Base-by-base conservation (phyloP, 2,113 vertebrate genomes). In the Tringa solitaria region DNA sequence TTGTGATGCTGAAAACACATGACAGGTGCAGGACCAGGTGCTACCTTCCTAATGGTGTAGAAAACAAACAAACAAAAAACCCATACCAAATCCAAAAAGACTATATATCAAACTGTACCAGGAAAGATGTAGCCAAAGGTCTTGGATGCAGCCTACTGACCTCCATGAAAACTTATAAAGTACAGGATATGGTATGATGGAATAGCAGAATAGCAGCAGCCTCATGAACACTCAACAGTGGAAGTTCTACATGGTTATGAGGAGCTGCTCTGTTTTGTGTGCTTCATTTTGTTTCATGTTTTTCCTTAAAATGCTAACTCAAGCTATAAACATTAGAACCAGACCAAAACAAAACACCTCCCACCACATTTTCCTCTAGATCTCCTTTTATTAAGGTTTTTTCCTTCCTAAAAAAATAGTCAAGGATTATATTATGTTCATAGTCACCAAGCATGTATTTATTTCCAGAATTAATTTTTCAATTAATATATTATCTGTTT, bases 331-430 rank as follows among this genome's bases (percentile, higher is more conserved):
- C 10, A 63, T n/a, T 35, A 30, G 78, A 89, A 67, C 0, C 13
- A 69, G 73, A 86, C 0, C 6, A 60, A 60, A 61, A 17, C 26
- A 51, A 89, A 83, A 21, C 21, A 15, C 1, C 10, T 9, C 6
- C 14, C 0, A 0, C 14, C 43, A 39, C 2, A 4, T 24, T 5
- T 53, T 48, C 15, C 16, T 6, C 0, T 21, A 64, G 8, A 56
- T 32, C 4, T 69, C 8, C 8, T 54, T 45, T 19, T 39, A 68
- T 26, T 45, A 35, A 30, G 13, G 30, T 32, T 26, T 61, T 70
- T 43, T 73, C 43, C 41, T 22, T 63, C 20, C 9, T 78, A 41
- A 57, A 76, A 51, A 46, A 4, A 24, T 12, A 79, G 9, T 22
- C 28, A 50, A 39, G 12, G 22, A 45, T 81, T 64, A 3, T 59